Percentiles rank a stretch among this genome's conserved stretches.
Conservation (phyloP, 2,113 vertebrate species). For the Anser cygnoides region DNA sequence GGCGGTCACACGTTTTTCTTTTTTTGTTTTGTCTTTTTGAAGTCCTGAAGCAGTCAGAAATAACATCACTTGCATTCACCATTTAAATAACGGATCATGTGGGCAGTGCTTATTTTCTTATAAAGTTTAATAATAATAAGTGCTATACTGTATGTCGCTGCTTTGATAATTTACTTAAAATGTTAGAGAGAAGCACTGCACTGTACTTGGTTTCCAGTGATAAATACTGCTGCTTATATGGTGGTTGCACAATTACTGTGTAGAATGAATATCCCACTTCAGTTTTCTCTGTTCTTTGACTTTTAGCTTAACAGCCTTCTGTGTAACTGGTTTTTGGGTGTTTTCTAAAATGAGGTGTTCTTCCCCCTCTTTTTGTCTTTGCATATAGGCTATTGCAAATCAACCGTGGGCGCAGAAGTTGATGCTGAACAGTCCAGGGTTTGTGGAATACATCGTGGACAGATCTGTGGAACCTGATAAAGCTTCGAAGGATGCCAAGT, state of each 20-base stretch:
- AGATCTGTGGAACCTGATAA: slow-evolving; percentile 89
- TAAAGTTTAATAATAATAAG: neutral
- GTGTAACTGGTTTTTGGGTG: neutral
- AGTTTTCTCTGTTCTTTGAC: neutral
- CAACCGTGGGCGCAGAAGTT: slow-evolving; percentile 92
- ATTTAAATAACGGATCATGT: neutral
- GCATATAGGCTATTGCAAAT: slow-evolving; percentile 85
- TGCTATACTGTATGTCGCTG: neutral
- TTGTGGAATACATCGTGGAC: slow-evolving; percentile 93
- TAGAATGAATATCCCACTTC: neutral
- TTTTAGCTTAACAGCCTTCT: fast-evolving
- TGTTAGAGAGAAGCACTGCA: neutral
- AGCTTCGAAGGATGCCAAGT: slow-evolving; percentile 93
- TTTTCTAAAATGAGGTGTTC: neutral
- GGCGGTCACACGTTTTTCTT: neutral
- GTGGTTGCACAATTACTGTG: neutral
- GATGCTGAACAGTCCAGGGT: slow-evolving; percentile 91
- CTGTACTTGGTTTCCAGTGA: neutral
- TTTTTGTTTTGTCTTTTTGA: neutral
- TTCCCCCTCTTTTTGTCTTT: neutral
- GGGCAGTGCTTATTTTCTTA: neutral
- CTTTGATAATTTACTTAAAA: neutral
- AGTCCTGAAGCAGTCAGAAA: neutral
- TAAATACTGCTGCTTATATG: neutral
- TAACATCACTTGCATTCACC: neutral